A percentile compares a stretch with the other conserved stretches of the same genome.
Conservation (phyloP, 2,797 vertebrate genomes). For the Lerista edwardsae region DNA sequence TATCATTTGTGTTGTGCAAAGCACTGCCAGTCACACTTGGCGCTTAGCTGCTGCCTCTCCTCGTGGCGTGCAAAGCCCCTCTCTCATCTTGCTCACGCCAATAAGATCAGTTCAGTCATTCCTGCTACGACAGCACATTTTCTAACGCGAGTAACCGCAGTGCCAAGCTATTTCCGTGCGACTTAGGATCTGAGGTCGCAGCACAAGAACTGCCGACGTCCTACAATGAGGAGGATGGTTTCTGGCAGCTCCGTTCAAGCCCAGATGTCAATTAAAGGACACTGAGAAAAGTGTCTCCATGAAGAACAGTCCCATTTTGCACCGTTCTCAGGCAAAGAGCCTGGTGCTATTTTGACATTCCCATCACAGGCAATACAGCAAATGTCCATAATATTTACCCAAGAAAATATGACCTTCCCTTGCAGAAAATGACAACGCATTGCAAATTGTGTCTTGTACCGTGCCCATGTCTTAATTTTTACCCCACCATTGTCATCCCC, state of each 20-base stretch:
- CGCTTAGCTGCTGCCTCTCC: neutral
- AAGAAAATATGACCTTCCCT: slow-evolving; percentile 29
- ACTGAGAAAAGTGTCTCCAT: slow-evolving; percentile 27
- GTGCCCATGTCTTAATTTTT: slow-evolving; percentile 5
- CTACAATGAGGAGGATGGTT: slow-evolving; percentile 49
- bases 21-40: neutral
- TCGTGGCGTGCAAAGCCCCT: slow-evolving; percentile 31
- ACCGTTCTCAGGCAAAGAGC: slow-evolving; percentile 6
- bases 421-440: slow-evolving; percentile 2
- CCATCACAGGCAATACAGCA: neutral
- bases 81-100: neutral
- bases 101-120: slow-evolving; percentile 42
- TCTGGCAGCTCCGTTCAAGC: slow-evolving; percentile 58
- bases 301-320: slow-evolving; percentile 43
- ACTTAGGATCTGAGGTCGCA: slow-evolving; percentile 46
- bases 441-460: slow-evolving; percentile 10
- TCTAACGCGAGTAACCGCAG: slow-evolving; percentile 18
- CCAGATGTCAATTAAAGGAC: slow-evolving; percentile 59
- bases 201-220: slow-evolving; percentile 41
- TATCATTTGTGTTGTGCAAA: too few species aligned
- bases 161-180: slow-evolving; percentile 43
- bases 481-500: neutral
- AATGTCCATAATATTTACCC: slow-evolving; percentile 31
- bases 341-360: slow-evolving; percentile 13
- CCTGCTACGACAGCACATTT: slow-evolving; percentile 19